Conservation (phyloP, 2,797 vertebrate species). For the Thripadectes ignobilis region DNA sequence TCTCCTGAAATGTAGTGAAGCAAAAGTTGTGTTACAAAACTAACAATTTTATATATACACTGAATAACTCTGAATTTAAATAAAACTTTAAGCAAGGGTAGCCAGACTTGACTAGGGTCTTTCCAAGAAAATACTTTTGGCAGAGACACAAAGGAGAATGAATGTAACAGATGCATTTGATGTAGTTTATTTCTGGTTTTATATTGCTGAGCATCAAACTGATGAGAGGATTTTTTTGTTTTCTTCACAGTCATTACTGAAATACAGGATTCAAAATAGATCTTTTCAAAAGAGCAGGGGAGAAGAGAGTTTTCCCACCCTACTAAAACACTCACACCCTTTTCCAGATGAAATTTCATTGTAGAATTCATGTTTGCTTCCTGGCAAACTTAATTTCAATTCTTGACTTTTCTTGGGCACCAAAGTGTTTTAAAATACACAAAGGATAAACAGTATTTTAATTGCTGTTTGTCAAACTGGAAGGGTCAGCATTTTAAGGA, state of each 20-base stretch:
- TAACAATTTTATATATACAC: neutral
- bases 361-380: neutral
- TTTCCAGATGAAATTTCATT: neutral
- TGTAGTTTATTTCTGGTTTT: neutral
- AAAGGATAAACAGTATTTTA: neutral
- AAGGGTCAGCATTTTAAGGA: neutral
- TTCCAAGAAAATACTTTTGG: neutral
- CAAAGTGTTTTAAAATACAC: neutral
- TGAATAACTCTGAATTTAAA: neutral
- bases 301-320: neutral
- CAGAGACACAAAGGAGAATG: neutral
- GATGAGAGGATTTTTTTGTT: neutral
- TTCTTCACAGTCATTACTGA: neutral
- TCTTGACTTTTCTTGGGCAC: neutral
- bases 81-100: neutral
- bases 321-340: neutral
- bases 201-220: neutral
- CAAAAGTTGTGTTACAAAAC: neutral
- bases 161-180: neutral
- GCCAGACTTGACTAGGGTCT: neutral
- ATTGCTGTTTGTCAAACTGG: neutral
- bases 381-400: neutral
- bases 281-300: neutral
- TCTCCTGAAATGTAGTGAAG: neutral
- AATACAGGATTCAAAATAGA: neutral